phyloP scores from a whole-genome alignment of 1,140 invertebrate species.

The Panagrolaimus sp. region DNA sequence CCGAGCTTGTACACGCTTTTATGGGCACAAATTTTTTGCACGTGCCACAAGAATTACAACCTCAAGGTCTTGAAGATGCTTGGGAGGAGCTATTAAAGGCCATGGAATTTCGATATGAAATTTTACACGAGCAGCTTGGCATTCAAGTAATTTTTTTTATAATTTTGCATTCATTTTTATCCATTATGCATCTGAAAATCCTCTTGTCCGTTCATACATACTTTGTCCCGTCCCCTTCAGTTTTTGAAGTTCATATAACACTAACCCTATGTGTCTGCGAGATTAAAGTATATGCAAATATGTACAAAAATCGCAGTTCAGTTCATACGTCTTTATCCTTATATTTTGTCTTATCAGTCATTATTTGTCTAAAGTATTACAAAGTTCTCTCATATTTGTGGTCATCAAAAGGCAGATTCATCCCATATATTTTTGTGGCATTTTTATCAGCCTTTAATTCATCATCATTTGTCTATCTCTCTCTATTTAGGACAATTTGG shows the following conservation, averaged over 20 bases:
- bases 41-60: slow-evolving; percentile 78
- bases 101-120: slow-evolving; percentile 28
- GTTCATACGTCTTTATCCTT: no score
- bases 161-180: neutral
- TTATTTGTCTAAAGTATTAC: no score
- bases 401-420: no score
- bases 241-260: neutral
- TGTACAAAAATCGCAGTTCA: no score
- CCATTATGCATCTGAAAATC: neutral
- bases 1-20: slow-evolving; percentile 72
- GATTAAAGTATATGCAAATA: no score
- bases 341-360: no score
- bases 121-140: slow-evolving; percentile 21
- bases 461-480: no score
- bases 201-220: neutral
- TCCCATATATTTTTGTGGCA: no score
- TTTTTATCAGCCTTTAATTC: no score
- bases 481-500: neutral
- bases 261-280: no score
- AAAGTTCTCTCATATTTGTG: no score
- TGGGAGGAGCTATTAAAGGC: slow-evolving; percentile 79
- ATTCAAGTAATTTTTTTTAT: slow-evolving; percentile 20
- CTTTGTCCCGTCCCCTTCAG: neutral
- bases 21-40: slow-evolving; percentile 70
- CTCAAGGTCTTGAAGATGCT: slow-evolving; percentile 79